Percentiles rank a stretch among this genome's conserved stretches.
Evolutionary conservation across 2,888 invertebrate genomes (phyloP).

Genomic region (Agriopis marginaria): DNA sequence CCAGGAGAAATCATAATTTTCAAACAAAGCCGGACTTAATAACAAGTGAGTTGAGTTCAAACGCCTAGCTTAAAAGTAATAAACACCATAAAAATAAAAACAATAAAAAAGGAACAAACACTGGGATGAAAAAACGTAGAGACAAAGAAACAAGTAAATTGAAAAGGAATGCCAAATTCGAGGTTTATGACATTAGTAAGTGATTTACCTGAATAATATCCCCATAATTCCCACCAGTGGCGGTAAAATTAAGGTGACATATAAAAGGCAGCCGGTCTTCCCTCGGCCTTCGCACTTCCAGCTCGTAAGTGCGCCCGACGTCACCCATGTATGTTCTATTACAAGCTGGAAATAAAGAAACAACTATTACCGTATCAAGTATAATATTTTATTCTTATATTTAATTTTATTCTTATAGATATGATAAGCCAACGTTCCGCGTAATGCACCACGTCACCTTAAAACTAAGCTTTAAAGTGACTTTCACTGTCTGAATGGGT

Average conservation of each 20-base stretch:
- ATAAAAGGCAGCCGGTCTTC: slow-evolving; percentile 92
- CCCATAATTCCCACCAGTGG: slow-evolving; percentile 91
- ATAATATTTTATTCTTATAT: no score
- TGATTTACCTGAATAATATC: slow-evolving; percentile 91
- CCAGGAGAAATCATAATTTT: no score
- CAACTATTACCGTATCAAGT: not conserved
- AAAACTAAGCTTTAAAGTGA: no score
- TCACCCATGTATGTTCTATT: slow-evolving; percentile 94
- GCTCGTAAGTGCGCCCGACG: slow-evolving; percentile 92
- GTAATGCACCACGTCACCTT: no score
- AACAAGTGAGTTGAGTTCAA: no score
- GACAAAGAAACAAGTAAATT: not conserved
- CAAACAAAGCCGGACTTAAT: no score
- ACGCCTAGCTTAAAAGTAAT: no score
- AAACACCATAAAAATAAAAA: no score
- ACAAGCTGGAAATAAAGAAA: slow-evolving; percentile 88
- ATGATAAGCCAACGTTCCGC: no score
- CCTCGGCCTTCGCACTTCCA: slow-evolving; percentile 91
- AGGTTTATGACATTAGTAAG: not conserved
- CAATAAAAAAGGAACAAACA: not conserved
- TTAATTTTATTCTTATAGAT: no score
- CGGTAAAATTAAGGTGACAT: slow-evolving; percentile 94
- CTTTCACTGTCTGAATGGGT: no score
- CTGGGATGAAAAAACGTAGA: not conserved
- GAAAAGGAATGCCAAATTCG: not conserved